Conservation (phyloP, 2,888 invertebrate species). For the Caenorhabditis virilis region DNA sequence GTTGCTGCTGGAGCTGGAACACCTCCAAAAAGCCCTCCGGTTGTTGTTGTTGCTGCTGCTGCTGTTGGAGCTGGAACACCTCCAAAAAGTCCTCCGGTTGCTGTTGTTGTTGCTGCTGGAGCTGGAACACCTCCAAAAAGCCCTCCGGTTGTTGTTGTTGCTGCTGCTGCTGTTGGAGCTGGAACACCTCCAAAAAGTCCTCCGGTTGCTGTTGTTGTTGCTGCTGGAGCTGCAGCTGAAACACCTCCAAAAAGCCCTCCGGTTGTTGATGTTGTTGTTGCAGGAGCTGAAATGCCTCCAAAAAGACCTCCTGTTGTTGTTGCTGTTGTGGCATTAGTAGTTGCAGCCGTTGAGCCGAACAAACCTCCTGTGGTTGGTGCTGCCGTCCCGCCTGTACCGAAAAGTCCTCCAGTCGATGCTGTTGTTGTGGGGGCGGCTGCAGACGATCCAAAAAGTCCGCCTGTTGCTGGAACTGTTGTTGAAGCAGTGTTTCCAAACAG, state of each 20-base stretch:
- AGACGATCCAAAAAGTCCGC: not conserved
- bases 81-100: constrained; percentile 3
- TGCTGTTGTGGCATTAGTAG: constrained; percentile 1
- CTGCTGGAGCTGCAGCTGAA: not conserved
- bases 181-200: constrained; percentile 9
- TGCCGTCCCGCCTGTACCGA: not conserved
- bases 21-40: constrained; percentile 6
- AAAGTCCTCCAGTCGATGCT: constrained; percentile 2
- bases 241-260: constrained; percentile 10
- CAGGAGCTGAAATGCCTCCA: not conserved
- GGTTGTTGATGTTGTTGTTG: constrained; percentile 8
- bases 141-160: constrained; percentile 5
- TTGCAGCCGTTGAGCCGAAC: not conserved
- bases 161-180: constrained; percentile 4
- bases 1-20: no score
- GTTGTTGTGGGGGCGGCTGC: not conserved
- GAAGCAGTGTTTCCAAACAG: constrained; percentile 6
- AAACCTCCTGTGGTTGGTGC: constrained; percentile 2
- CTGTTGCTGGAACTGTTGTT: constrained; percentile 6
- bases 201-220: constrained; percentile 3
- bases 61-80: not conserved
- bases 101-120: not conserved
- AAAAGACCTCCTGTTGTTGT: constrained; percentile 7
- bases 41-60: constrained; percentile 1
- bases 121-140: constrained; percentile 3